Conservation (phyloP, 2,797 vertebrate genomes). For the Diglossa cyanea region DNA sequence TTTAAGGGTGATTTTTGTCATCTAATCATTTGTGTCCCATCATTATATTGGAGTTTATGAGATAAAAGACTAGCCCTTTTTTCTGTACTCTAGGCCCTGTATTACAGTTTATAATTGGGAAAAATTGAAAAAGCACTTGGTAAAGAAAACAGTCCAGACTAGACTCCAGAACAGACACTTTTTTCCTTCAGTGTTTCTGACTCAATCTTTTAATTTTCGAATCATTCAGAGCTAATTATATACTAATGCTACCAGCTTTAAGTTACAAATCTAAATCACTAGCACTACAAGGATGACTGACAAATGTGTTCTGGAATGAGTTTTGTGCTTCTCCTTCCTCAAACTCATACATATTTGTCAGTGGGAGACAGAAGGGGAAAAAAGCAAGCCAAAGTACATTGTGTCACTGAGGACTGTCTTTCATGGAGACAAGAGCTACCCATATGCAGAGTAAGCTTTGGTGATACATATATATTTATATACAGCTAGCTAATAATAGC, state of each 20-base stretch:
- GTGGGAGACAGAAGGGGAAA: neutral
- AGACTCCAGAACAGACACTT: neutral
- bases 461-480: neutral
- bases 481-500: neutral
- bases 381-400: neutral
- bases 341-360: neutral
- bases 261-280: slow-evolving; percentile 15
- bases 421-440: neutral
- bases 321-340: neutral
- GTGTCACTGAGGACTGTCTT: neutral
- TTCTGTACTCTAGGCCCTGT: neutral
- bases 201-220: slow-evolving; percentile 13
- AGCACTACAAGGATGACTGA: neutral
- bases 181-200: slow-evolving; percentile 16
- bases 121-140: neutral
- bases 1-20: neutral
- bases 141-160: neutral
- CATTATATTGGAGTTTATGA: neutral
- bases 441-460: neutral
- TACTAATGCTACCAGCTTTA: neutral
- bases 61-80: neutral
- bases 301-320: neutral
- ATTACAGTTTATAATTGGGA: neutral
- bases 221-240: slow-evolving; percentile 21
- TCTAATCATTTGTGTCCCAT: neutral